Evolutionary conservation across 2,888 invertebrate species (phyloP), one percentile per base, ranked within the genome.

Genomic region (Glaucopsyche alexis): DNA sequence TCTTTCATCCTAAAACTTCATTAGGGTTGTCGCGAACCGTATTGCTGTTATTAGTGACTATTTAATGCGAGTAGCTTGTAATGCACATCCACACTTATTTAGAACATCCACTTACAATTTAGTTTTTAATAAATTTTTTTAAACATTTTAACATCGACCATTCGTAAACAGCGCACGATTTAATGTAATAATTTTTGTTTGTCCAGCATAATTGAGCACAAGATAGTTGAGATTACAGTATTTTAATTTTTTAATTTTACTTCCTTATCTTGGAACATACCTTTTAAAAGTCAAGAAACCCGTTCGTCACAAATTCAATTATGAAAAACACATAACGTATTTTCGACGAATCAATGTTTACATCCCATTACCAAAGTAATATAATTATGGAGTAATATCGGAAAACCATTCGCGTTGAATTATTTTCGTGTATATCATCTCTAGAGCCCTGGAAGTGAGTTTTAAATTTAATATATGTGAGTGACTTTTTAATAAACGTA

Each of bases 391-490:
- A 49, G 71, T 71, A 67, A 74, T 72, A 71, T 74, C 52, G 72
- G 70, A 60, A 74, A 75, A 45, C 73, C 71, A 73, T 75, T 72
- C 64, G 65, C 70, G 73, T 40, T 70, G 75, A 75, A 73, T 74
- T 72, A 72, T 75, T 72, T 73, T 38, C 72, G 71, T 74, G 49
- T 72, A 49, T 13, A 67, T 73, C 49, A 74, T 65, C 70, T 65
- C 75, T 55, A 60, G 74, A 71, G 71, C 72, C 49, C 52, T 42
- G 55, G n/a, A 42, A 50, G 40, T 52, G 42, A 45, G 72, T 72
- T 50, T 66, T 66, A 73, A 73, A 66, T 69, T 72, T 72, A 69
- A 69, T 72, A 42, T 67, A 55, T 45, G 29, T 50, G 42, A 45
- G 52, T 42, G 55, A 11, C 42, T 69, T 73, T 72, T 71, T 50